A percentile compares a stretch with the other conserved stretches of the same genome.
Evolutionary conservation across 2,113 vertebrate genomes (phyloP).

Genomic region (Natator depressus): DNA sequence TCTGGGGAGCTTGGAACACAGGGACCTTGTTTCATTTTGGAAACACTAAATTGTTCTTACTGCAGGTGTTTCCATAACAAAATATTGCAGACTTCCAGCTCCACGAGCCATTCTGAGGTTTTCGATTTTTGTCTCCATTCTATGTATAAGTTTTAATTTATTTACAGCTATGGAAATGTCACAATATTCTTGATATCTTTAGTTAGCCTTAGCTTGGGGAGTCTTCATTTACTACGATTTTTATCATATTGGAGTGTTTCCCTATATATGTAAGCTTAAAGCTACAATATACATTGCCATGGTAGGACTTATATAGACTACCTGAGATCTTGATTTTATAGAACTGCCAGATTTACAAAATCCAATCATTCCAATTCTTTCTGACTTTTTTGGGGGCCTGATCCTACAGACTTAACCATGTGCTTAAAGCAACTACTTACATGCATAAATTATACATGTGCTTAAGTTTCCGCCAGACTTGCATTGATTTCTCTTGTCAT

Average conservation of each 20-base stretch:
- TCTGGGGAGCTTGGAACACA: no score
- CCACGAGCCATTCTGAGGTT: fast-evolving
- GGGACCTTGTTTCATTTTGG: background rate
- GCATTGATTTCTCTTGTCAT: background rate
- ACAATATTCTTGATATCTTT: background rate
- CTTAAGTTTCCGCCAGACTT: background rate
- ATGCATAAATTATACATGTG: background rate
- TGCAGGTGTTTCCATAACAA: background rate
- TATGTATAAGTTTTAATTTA: background rate
- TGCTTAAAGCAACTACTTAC: background rate
- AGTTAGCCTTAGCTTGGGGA: background rate
- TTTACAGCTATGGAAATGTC: background rate
- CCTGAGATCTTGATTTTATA: background rate
- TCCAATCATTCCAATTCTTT: no score
- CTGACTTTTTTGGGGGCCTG: no score
- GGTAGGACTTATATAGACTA: background rate
- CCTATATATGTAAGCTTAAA: background rate
- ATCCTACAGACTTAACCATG: background rate
- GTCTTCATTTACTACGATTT: background rate
- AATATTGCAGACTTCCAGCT: background rate
- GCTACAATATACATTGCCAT: background rate
- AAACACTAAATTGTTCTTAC: background rate
- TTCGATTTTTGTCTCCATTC: background rate
- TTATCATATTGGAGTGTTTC: background rate
- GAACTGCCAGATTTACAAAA: background rate